Conservation (phyloP, 2,797 vertebrate genomes). For the Anabas testudineus region DNA sequence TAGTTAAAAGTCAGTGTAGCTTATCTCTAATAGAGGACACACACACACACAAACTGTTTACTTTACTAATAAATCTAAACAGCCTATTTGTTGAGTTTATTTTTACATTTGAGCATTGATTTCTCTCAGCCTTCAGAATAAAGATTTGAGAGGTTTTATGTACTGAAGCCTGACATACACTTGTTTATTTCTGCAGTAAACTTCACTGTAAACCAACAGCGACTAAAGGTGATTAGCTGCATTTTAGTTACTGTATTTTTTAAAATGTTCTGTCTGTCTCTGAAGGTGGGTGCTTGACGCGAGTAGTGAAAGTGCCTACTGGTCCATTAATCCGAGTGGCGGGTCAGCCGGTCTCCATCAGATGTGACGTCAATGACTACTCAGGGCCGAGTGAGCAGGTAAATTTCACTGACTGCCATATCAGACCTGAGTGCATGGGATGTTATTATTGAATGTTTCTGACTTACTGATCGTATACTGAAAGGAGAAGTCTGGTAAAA, state of each 20-base stretch:
- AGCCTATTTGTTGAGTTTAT: background rate
- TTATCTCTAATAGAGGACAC: background rate
- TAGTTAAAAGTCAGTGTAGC: background rate
- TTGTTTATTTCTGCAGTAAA: too few relatives aligned
- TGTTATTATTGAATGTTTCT: background rate
- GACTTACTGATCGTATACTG: background rate
- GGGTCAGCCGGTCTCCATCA: conserved; percentile 88
- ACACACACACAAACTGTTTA: background rate
- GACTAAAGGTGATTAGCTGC: too few relatives aligned
- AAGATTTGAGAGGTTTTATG: background rate
- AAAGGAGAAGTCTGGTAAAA: background rate
- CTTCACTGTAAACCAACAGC: too few relatives aligned
- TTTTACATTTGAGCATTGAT: background rate
- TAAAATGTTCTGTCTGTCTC: background rate
- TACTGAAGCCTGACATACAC: background rate
- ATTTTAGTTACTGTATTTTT: background rate
- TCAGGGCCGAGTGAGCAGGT: conserved; percentile 92
- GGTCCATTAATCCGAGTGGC: conserved; percentile 90
- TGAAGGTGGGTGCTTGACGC: conserved; percentile 83
- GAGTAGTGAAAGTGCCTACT: conserved; percentile 88
- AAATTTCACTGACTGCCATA: background rate
- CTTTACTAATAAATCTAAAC: background rate
- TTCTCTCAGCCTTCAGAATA: background rate
- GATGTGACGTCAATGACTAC: conserved; percentile 91
- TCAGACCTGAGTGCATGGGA: too few relatives aligned